A percentile compares a stretch with the other conserved stretches of the same genome.
These are phyloP conservation scores for Polyploca ridens DNA, from an alignment of 2,888 invertebrate species.

Conservation along the genomic window DNA sequence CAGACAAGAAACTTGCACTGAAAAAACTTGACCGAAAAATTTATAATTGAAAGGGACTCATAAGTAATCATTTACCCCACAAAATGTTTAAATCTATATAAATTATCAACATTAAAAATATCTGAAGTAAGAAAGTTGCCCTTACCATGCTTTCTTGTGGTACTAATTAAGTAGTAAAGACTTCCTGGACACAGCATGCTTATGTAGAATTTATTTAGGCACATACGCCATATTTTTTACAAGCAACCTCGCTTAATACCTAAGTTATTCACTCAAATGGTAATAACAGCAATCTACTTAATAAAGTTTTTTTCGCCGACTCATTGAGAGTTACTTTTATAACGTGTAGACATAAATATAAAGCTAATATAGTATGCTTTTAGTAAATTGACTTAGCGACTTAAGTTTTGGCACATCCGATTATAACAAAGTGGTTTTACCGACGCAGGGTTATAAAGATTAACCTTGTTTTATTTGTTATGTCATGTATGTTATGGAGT, in stretches of 20 bases:
- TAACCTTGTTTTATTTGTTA: slow-evolving; percentile 25
- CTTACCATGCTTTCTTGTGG: background rate
- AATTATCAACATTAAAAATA: too few species aligned
- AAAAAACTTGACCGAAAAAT: too few species aligned
- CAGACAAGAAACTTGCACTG: too few species aligned
- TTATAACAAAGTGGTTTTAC: slow-evolving; percentile 27
- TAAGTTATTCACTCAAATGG: slow-evolving; percentile 20
- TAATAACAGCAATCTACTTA: slow-evolving; percentile 32
- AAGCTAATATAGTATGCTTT: slow-evolving; percentile 32
- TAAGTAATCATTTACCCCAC: too few species aligned
- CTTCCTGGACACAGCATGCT: background rate
- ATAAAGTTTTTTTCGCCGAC: slow-evolving; percentile 36
- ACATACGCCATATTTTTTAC: background rate
- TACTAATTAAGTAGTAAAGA: background rate
- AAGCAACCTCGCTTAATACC: slow-evolving; percentile 23
- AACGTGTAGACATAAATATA: slow-evolving; percentile 24
- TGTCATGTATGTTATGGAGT: slow-evolving; percentile 10
- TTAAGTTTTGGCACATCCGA: slow-evolving; percentile 20
- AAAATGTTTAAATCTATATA: too few species aligned
- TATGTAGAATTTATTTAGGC: background rate
- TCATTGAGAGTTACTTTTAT: slow-evolving; percentile 35
- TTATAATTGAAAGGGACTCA: too few species aligned
- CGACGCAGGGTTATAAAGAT: slow-evolving; percentile 24
- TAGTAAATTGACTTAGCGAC: slow-evolving; percentile 40
- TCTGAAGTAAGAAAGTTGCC: too few species aligned